Evolutionary conservation across 2,113 vertebrate genomes (phyloP).

Genomic region (Castor canadensis): DNA sequence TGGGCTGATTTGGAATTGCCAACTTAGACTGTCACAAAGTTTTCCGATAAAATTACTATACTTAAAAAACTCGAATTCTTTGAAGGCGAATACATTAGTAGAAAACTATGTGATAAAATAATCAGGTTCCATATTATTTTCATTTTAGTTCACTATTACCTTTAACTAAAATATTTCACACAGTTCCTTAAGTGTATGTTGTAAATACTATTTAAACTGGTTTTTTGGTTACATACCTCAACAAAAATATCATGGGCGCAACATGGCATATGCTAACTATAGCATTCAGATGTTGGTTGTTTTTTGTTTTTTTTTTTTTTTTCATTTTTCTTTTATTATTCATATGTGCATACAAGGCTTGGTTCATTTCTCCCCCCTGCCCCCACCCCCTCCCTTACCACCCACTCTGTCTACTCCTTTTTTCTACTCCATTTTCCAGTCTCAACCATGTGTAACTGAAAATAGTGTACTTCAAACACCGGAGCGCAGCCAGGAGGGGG

Average conservation of each 20-base stretch:
- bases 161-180: not conserved
- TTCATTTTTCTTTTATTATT: too few species aligned
- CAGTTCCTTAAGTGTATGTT: not conserved
- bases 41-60: conserved; percentile 74
- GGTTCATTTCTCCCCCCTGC: too few species aligned
- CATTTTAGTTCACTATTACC: conserved; percentile 21
- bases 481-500: not conserved
- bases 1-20: conserved; percentile 73
- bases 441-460: not conserved
- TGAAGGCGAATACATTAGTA: conserved; percentile 35
- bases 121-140: conserved; percentile 38
- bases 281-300: conserved; percentile 46
- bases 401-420: not conserved
- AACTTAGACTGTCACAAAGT: conserved; percentile 74
- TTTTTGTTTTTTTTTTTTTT: not conserved
- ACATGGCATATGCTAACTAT: not conserved
- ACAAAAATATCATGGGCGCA: not conserved
- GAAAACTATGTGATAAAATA: conserved; percentile 49
- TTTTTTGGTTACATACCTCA: not conserved
- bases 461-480: not conserved
- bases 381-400: too few species aligned
- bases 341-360: too few species aligned
- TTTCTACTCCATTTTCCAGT: not conserved
- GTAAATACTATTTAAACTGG: not conserved
- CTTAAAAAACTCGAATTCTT: conserved; percentile 63